Conservation (phyloP, 2,888 invertebrate species). For the Hedya salicella region DNA sequence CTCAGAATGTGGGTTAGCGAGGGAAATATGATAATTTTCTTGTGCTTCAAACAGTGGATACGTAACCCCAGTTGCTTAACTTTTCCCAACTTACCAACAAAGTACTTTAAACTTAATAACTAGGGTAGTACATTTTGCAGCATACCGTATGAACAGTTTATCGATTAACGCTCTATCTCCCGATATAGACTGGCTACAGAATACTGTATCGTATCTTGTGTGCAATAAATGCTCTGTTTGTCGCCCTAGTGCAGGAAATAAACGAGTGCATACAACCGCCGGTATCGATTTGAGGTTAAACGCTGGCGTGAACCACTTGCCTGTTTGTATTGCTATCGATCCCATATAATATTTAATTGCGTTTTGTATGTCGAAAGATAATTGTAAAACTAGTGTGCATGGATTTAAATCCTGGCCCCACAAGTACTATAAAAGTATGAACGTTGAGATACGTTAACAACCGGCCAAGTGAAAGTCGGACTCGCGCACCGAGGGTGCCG, state of each 20-base stretch:
- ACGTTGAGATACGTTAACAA: no score
- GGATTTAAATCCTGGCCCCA: no score
- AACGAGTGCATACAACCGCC: slow-evolving; percentile 15
- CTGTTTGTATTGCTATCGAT: slow-evolving; percentile 34
- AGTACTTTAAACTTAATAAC: slow-evolving; percentile 1
- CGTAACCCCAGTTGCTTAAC: no score
- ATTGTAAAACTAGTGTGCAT: slow-evolving; percentile 1
- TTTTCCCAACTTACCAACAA: not conserved
- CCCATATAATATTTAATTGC: slow-evolving; percentile 20
- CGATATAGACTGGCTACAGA: not conserved
- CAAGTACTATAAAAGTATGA: no score
- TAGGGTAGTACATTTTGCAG: slow-evolving; percentile 3
- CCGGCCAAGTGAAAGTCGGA: no score
- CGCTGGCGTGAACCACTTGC: slow-evolving; percentile 7
- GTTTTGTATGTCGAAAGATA: not conserved
- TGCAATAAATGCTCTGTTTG: not conserved
- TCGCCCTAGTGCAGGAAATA: not conserved
- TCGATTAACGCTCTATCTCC: slow-evolving; percentile 12
- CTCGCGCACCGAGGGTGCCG: no score
- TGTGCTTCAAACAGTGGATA: not conserved
- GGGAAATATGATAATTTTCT: not conserved
- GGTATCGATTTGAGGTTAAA: slow-evolving; percentile 34
- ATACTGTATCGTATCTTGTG: not conserved
- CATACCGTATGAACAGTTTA: slow-evolving; percentile 7
- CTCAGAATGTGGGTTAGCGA: no score